Percentiles rank a stretch among this genome's conserved stretches.
Conservation (phyloP, 1,140 invertebrate genomes). For the Listronotus oregonensis region DNA sequence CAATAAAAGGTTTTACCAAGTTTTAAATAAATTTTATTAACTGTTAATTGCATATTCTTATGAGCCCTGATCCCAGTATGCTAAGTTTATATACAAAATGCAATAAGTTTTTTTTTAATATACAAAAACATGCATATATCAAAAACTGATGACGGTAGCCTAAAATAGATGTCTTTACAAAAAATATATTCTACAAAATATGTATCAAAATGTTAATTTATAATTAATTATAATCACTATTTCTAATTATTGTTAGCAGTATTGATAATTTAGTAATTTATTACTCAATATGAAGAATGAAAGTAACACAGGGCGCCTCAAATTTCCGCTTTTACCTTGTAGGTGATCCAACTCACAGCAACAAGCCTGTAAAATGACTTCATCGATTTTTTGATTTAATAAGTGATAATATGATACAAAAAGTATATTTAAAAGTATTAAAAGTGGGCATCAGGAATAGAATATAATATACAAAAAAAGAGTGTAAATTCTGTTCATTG, state of each 20-base stretch:
- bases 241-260: conserved; percentile 38
- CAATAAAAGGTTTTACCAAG: no score
- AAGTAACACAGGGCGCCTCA: no score
- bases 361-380: no score
- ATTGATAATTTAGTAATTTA: conserved; percentile 17
- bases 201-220: conserved; percentile 43
- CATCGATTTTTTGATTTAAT: no score
- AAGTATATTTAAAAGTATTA: no score
- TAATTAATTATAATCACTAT: conserved; percentile 31
- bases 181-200: conserved; percentile 47
- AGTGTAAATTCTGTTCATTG: no score
- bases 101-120: conserved; percentile 37
- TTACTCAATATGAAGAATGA: no score
- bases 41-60: conserved; percentile 40
- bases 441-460: no score
- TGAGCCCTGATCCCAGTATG: conserved; percentile 43
- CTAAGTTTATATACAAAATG: conserved; percentile 41
- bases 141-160: conserved; percentile 38
- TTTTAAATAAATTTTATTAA: conserved; percentile 42
- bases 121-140: conserved; percentile 46
- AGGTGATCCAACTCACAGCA: no score
- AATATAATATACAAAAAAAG: no score
- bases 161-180: conserved; percentile 45
- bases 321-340: no score
- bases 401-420: no score